Base-by-base conservation (phyloP, 2,888 invertebrate genomes). In the Podabrus alpinus region DNA sequence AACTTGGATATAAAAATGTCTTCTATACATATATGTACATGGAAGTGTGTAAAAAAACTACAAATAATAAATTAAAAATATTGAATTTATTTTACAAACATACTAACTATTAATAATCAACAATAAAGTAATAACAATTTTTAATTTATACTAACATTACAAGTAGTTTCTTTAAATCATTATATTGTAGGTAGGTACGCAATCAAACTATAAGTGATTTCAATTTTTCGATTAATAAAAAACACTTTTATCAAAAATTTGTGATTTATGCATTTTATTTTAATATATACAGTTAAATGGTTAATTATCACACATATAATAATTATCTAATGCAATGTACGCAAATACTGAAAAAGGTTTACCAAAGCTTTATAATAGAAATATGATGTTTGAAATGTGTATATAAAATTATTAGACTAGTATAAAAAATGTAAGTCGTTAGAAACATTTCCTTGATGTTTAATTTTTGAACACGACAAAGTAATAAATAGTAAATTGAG, bases 121-220 rank as follows among this genome's bases (percentile, higher is more conserved):
- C 87, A 87, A 87, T 85, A 86, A 86, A 86, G 84, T 86, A 85
- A 86, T 86, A 87, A 87, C 87, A 87, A 86, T 85, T 85, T 84
- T 86, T 85, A 85, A 86, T 82, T 84, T 84, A 85, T 80, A 81
- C 80, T 82, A 82, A 45, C 77, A 74, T 74, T 71, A 71, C 73
- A 77, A 62, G 16, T 62, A 45, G 45, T n/a, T 7, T 45, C n/a
- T 29, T 45, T 45, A n/a, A 45, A 45, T 45, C 45, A 45, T 45
- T n/a, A 45, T 45, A 45, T 45, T 45, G 45, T 45, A n/a, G 45
- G 45, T 45, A 45, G 45, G 45, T 45, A 45, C 45, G 45, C 45
- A 45, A 45, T 45, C 45, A 45, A 45, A 45, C 45, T 45, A 45
- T 45, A 45, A 45, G 75, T 69, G 67, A 75, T 66, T 62, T 71